Evolutionary conservation across 2,113 vertebrate species (phyloP).

Genomic region (Nanorana parkeri): DNA sequence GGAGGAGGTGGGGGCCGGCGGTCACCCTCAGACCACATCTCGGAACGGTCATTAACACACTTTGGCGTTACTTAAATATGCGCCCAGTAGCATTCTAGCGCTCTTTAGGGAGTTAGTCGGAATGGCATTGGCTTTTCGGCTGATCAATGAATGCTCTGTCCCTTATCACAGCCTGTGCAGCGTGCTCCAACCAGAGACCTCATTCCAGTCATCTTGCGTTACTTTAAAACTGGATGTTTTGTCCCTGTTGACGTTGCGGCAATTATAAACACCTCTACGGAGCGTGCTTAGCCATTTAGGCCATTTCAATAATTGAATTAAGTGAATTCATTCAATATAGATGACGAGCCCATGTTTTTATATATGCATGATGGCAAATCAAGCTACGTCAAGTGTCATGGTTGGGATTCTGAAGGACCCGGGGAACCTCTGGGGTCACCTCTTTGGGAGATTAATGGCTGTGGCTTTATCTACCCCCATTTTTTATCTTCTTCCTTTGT

Average conservation of each 20-base stretch:
- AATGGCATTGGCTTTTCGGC: conserved; percentile 65
- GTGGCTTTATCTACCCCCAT: too few species aligned
- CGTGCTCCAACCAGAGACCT: conserved; percentile 59
- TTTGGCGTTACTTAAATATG: conserved; percentile 65
- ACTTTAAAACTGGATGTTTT: conserved; percentile 21
- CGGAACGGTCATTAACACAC: conserved; percentile 67
- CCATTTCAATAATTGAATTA: conserved; percentile 56
- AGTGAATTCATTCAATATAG: conserved; percentile 47
- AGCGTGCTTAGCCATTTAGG: conserved; percentile 5
- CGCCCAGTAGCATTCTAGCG: conserved; percentile 49
- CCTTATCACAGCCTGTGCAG: conserved; percentile 60
- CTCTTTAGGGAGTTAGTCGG: conserved; percentile 70
- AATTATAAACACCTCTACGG: conserved; percentile 61
- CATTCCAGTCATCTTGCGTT: conserved; percentile 64
- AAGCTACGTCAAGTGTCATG: not conserved
- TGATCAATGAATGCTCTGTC: conserved; percentile 63
- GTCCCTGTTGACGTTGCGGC: not conserved
- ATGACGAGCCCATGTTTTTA: conserved; percentile 13
- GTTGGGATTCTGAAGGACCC: too few species aligned
- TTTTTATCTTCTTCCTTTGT: too few species aligned
- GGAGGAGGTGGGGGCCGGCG: conserved; percentile 62
- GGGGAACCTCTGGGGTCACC: too few species aligned
- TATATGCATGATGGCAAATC: conserved; percentile 17
- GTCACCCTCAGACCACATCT: conserved; percentile 70
- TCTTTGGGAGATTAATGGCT: too few species aligned